Evolutionary conservation across 2,888 invertebrate genomes (phyloP).

Genomic region (Megalurothrips usitatus): DNA sequence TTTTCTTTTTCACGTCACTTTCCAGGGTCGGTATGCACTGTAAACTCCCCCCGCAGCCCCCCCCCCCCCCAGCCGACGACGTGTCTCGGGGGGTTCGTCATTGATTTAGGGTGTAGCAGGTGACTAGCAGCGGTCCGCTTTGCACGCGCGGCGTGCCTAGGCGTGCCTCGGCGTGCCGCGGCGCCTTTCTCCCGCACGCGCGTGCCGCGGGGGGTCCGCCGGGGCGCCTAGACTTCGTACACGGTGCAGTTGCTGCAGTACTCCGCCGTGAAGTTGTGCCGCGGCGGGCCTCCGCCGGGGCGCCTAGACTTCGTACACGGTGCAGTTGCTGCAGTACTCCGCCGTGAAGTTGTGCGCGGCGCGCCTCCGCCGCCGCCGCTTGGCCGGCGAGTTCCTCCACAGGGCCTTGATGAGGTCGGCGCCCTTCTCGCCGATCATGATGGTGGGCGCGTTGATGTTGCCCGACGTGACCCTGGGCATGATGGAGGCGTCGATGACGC

Average conservation of each 20-base stretch:
- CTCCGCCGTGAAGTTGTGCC: slow-evolving; percentile 33
- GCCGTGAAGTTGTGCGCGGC: slow-evolving; percentile 36
- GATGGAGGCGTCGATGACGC: slow-evolving; percentile 82
- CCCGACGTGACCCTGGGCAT: slow-evolving; percentile 85
- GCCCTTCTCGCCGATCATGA: slow-evolving; percentile 85
- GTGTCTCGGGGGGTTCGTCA: too few species aligned
- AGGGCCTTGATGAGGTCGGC: slow-evolving; percentile 73
- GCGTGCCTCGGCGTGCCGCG: background rate
- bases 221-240: background rate
- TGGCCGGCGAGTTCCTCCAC: slow-evolving; percentile 51
- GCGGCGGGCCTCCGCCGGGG: slow-evolving; percentile 36
- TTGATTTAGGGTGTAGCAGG: background rate
- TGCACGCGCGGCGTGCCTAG: background rate
- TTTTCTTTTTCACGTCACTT: too few species aligned
- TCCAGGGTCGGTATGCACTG: too few species aligned
- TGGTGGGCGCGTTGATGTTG: slow-evolving; percentile 80
- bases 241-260: background rate
- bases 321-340: background rate
- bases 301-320: background rate
- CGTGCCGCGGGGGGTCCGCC: background rate
- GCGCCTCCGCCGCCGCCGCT: slow-evolving; percentile 39
- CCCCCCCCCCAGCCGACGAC: too few species aligned
- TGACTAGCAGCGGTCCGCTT: background rate
- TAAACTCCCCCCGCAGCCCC: too few species aligned
- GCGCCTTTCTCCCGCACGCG: background rate